Conservation (phyloP, 1,140 invertebrate species). For the Magallana ariakensis region DNA sequence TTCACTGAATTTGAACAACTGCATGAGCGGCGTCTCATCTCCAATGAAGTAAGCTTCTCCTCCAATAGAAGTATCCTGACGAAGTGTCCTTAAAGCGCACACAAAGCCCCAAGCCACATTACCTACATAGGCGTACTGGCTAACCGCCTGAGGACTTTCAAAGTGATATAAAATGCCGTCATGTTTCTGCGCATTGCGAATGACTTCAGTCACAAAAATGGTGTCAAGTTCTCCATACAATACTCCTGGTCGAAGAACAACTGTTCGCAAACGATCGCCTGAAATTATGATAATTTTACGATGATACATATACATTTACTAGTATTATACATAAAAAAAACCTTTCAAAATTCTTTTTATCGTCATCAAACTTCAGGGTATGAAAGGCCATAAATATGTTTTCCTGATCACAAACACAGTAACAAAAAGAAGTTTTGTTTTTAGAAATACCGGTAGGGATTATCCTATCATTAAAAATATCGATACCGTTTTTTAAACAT, state of each 20-base stretch:
- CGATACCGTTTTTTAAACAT: constrained; percentile 6
- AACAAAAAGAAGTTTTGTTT: no score
- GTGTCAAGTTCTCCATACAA: constrained; percentile 49
- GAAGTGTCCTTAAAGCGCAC: constrained; percentile 29
- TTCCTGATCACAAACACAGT: no score
- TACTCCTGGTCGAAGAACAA: constrained; percentile 31
- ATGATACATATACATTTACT: background rate
- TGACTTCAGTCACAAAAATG: background rate
- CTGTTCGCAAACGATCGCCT: constrained; percentile 37
- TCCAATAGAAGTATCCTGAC: background rate
- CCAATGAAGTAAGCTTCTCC: constrained; percentile 41
- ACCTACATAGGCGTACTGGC: constrained; percentile 33
- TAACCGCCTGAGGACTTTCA: background rate
- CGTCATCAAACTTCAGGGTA: no score
- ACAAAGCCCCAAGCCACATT: constrained; percentile 51
- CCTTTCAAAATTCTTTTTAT: no score
- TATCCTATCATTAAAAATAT: no score
- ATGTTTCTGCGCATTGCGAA: background rate
- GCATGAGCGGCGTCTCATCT: constrained; percentile 34
- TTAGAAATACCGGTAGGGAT: no score
- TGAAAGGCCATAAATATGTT: no score
- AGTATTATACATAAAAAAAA: no score
- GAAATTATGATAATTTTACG: background rate
- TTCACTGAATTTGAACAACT: constrained; percentile 33
- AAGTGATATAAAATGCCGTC: constrained; percentile 28